phyloP scores from a whole-genome alignment of 2,888 invertebrate genomes.

The Tenthredo scrophulariae region DNA sequence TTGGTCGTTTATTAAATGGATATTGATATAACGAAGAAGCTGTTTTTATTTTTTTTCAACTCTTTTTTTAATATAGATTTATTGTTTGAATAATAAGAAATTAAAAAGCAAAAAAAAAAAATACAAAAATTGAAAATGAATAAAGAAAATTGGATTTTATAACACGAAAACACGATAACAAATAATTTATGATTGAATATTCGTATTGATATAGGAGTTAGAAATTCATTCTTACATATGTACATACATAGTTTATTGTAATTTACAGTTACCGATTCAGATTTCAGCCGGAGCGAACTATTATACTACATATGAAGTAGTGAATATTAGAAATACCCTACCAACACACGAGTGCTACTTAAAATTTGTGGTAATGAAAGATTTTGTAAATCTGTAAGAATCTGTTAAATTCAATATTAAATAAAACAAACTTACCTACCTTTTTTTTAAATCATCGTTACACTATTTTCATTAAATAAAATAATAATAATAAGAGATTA shows the following conservation, averaged over 20 bases:
- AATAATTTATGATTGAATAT: not conserved
- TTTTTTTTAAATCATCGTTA: not conserved
- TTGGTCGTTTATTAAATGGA: not conserved
- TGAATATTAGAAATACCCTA: constrained; percentile 12
- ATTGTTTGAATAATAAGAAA: not conserved
- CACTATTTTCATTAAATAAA: not conserved
- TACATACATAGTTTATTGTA: constrained; percentile 11
- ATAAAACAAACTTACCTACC: constrained; percentile 47
- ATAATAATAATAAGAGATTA: not conserved
- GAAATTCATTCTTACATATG: not conserved
- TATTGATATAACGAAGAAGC: not conserved
- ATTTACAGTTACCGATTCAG: constrained; percentile 44
- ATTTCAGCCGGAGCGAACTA: constrained; percentile 29
- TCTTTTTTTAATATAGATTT: not conserved
- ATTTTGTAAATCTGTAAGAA: constrained; percentile 38
- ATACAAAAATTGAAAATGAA: too few relatives aligned
- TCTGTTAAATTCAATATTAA: constrained; percentile 21
- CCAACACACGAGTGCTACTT: not conserved
- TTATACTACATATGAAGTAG: constrained; percentile 30
- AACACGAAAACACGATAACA: not conserved
- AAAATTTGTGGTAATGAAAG: constrained; percentile 19
- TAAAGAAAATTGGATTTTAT: not conserved
- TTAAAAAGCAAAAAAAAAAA: too few relatives aligned
- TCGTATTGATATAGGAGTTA: not conserved
- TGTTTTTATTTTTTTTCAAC: not conserved